Percentiles rank a stretch among this genome's conserved stretches.
phyloP scores from a whole-genome alignment of 2,888 invertebrate genomes.

The Anoncus sp. region DNA sequence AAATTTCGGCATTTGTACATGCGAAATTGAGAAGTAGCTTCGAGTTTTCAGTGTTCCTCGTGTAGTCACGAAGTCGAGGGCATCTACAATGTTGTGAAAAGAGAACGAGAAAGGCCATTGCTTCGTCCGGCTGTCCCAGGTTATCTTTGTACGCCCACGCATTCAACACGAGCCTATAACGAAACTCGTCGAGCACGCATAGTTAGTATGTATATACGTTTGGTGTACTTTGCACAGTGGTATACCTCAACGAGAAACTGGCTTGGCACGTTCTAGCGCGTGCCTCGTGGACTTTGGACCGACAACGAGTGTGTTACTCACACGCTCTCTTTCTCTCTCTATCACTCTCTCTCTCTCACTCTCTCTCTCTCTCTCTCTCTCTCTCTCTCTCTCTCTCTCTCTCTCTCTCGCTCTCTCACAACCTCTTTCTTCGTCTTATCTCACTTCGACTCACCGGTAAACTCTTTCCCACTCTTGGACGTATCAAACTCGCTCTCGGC shows the following conservation, averaged over 20 bases:
- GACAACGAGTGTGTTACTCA: slow-evolving; percentile 61
- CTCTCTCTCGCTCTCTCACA: slow-evolving; percentile 57
- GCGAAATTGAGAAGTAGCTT: background rate
- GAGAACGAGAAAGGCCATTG: slow-evolving; percentile 36
- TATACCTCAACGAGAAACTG: slow-evolving; percentile 57
- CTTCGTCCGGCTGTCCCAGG: slow-evolving; percentile 34
- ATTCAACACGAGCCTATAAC: slow-evolving; percentile 37
- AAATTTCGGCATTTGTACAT: slow-evolving; percentile 1
- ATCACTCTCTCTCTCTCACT: slow-evolving; percentile 29
- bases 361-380: slow-evolving; percentile 33
- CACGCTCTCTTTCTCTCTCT: slow-evolving; percentile 36
- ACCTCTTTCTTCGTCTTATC: slow-evolving; percentile 14
- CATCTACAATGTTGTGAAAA: background rate
- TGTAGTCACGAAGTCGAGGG: slow-evolving; percentile 7
- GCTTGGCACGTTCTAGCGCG: slow-evolving; percentile 58
- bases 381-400: slow-evolving; percentile 47
- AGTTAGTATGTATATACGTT: slow-evolving; percentile 9
- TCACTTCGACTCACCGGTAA: slow-evolving; percentile 28
- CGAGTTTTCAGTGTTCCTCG: background rate
- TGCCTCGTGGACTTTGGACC: slow-evolving; percentile 67
- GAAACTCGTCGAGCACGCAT: slow-evolving; percentile 28
- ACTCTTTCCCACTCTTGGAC: slow-evolving; percentile 41
- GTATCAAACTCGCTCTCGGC: slow-evolving; percentile 43
- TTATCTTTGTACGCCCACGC: slow-evolving; percentile 58
- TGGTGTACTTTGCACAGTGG: slow-evolving; percentile 56